Percentiles rank a stretch among this genome's conserved stretches.
Evolutionary conservation across 2,888 invertebrate species (phyloP).

Genomic region (Chromoteleia sp.): DNA sequence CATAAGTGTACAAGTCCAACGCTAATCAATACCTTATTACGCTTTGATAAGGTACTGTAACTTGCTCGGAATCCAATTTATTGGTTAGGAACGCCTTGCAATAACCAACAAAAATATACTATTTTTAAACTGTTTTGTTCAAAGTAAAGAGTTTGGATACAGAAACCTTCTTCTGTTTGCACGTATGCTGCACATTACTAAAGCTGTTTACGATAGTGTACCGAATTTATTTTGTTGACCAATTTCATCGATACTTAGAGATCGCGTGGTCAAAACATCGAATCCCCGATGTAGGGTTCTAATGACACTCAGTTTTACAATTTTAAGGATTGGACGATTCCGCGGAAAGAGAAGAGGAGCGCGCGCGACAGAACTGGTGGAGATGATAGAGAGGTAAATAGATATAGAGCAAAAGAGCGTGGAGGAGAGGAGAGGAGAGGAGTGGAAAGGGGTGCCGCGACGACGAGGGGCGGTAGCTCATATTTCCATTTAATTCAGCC

Average conservation of each 20-base stretch:
- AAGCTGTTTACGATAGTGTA: slow-evolving; percentile 11
- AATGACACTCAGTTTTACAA: slow-evolving; percentile 32
- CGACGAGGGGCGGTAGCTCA: slow-evolving; percentile 64
- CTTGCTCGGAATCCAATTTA: too few species aligned
- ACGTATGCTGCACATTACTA: not conserved
- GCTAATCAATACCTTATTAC: too few species aligned
- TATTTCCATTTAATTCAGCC: slow-evolving; percentile 73
- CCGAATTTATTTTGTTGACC: slow-evolving; percentile 12
- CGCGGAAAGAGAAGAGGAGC: not conserved
- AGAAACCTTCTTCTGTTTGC: not conserved
- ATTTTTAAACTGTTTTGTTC: too few species aligned
- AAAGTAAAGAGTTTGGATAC: too few species aligned
- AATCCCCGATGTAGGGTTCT: slow-evolving; percentile 7
- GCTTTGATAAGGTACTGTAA: too few species aligned
- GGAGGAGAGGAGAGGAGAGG: slow-evolving; percentile 8
- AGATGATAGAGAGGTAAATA: slow-evolving; percentile 48
- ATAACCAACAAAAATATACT: too few species aligned
- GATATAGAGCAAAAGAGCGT: slow-evolving; percentile 30
- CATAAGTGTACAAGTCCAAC: too few species aligned
- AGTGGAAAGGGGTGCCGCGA: slow-evolving; percentile 31
- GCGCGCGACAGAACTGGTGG: not conserved
- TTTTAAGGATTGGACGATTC: slow-evolving; percentile 32
- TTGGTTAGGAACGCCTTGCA: too few species aligned
- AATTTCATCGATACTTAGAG: slow-evolving; percentile 12
- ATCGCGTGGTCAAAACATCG: slow-evolving; percentile 7